Conservation (phyloP, 2,797 vertebrate species). For the Sebastolobus alascanus region DNA sequence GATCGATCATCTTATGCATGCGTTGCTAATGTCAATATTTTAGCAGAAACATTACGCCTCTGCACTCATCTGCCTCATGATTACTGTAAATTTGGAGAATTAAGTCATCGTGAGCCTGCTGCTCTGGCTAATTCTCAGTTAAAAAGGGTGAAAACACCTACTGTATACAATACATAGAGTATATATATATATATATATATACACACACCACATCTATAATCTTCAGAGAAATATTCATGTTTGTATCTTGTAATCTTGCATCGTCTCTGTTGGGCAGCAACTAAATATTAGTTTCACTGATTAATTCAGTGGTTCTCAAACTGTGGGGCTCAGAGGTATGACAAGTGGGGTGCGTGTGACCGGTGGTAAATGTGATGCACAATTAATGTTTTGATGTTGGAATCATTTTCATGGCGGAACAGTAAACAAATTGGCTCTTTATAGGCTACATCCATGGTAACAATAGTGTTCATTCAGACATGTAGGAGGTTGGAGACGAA, state of each 20-base stretch:
- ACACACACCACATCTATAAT: background rate
- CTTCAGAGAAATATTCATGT: background rate
- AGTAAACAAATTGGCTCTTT: too few species aligned
- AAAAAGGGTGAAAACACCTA: background rate
- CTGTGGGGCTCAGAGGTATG: too few species aligned
- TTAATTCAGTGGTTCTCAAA: background rate
- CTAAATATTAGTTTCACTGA: background rate
- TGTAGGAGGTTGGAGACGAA: too few species aligned
- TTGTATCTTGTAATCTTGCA: background rate
- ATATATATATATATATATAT: too few species aligned
- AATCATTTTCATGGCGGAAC: too few species aligned
- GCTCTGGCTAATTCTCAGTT: background rate
- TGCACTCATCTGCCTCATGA: background rate
- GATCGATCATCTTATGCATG: background rate
- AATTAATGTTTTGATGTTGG: too few species aligned
- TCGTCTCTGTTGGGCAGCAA: background rate
- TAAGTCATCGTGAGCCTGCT: background rate
- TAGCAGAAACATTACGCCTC: conserved; percentile 19
- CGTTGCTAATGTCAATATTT: conserved; percentile 31
- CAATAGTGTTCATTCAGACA: too few species aligned
- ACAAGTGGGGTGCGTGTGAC: too few species aligned
- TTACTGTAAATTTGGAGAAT: background rate
- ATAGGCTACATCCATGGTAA: too few species aligned
- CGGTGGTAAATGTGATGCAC: too few species aligned
- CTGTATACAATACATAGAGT: background rate